Conservation (phyloP, 2,888 invertebrate genomes). For the Lochmaea crataegi region DNA sequence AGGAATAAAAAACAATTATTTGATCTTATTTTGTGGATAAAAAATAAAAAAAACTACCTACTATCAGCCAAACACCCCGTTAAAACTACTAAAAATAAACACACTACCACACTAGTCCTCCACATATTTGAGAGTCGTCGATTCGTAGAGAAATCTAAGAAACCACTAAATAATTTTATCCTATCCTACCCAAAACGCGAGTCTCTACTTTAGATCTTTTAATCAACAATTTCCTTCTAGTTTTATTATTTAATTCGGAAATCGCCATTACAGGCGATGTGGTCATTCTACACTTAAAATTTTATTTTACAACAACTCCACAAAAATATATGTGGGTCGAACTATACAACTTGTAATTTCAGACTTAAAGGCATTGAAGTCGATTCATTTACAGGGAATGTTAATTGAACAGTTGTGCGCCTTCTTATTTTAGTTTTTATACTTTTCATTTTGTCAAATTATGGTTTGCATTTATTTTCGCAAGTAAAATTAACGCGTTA, state of each 20-base stretch:
- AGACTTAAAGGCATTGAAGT: constrained; percentile 10
- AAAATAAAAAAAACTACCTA: constrained; percentile 32
- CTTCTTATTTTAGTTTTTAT: constrained; percentile 9
- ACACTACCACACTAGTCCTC: constrained; percentile 30
- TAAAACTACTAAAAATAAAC: constrained; percentile 20
- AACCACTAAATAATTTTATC: constrained; percentile 31
- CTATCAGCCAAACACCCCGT: constrained; percentile 36
- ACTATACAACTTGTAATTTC: constrained; percentile 19
- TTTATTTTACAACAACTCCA: constrained; percentile 31
- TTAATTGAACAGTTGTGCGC: background rate
- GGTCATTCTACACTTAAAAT: constrained; percentile 40
- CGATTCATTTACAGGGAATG: background rate
- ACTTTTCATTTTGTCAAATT: background rate
- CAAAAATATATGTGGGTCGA: constrained; percentile 23
- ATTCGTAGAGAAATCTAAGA: constrained; percentile 30
- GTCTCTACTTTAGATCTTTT: constrained; percentile 39
- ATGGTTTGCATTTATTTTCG: background rate
- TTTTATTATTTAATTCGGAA: constrained; percentile 50
- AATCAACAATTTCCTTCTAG: constrained; percentile 51
- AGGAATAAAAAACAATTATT: too few relatives aligned
- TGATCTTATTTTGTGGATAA: background rate
- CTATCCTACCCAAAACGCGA: constrained; percentile 31
- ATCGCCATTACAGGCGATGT: constrained; percentile 37
- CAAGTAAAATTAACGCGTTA: too few relatives aligned
- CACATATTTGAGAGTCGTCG: constrained; percentile 35